Percentiles rank a stretch among this genome's conserved stretches.
Conservation (phyloP, 2,888 invertebrate species). For the Blera fallax region DNA sequence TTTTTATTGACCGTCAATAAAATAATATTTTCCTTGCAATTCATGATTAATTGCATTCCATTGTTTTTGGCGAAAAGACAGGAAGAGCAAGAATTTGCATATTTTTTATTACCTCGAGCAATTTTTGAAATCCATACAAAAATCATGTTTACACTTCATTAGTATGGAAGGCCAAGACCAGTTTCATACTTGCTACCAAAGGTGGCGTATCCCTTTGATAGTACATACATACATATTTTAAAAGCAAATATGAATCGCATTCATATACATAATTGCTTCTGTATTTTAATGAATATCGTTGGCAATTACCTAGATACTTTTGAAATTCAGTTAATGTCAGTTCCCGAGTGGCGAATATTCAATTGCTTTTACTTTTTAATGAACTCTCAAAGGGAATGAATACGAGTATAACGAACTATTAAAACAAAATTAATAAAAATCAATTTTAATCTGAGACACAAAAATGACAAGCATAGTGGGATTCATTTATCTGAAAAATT, state of each 20-base stretch:
- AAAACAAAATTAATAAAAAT: too few relatives aligned
- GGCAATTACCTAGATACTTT: not conserved
- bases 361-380: not conserved
- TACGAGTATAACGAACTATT: too few relatives aligned
- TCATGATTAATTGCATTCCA: not conserved
- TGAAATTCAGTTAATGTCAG: not conserved
- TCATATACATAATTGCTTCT: not conserved
- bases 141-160: not conserved
- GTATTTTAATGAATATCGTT: not conserved
- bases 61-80: not conserved
- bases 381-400: not conserved
- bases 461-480: too few relatives aligned
- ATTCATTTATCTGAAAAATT: too few relatives aligned
- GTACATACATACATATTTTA: too few relatives aligned
- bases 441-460: too few relatives aligned
- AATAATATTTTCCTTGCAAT: not conserved
- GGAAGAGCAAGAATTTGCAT: not conserved
- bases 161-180: not conserved
- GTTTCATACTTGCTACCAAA: not conserved
- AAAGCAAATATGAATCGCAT: not conserved
- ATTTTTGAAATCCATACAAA: not conserved
- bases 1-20: not conserved
- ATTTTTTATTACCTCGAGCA: not conserved
- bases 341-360: not conserved
- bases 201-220: not conserved